Evolutionary conservation across 2,888 invertebrate species (phyloP).

Genomic region (Aphrophora alni): DNA sequence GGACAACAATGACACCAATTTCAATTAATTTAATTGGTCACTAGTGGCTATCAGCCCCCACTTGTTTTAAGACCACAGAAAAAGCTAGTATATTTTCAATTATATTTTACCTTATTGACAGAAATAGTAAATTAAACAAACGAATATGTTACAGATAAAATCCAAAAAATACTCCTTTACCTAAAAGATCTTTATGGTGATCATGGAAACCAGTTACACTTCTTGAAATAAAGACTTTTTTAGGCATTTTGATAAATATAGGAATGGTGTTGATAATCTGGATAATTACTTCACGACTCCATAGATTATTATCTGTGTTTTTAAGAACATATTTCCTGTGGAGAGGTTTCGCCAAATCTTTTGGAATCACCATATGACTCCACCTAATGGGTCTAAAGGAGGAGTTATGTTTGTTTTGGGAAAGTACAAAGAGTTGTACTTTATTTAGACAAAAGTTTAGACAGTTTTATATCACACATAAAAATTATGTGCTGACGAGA

Average conservation of each 20-base stretch:
- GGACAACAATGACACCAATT: too few species aligned
- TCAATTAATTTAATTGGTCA: neutral
- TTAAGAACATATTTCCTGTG: constrained; percentile 18
- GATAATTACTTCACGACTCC: constrained; percentile 17
- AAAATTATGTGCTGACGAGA: constrained; percentile 19
- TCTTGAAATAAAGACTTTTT: neutral
- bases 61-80: neutral
- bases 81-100: neutral
- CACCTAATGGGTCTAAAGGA: constrained; percentile 17
- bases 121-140: constrained; percentile 13
- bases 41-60: neutral
- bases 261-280: neutral
- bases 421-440: constrained; percentile 17
- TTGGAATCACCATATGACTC: constrained; percentile 4
- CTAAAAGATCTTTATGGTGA: constrained; percentile 3
- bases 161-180: neutral
- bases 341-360: constrained; percentile 26
- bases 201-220: constrained; percentile 10
- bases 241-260: neutral
- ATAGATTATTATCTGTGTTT: constrained; percentile 9
- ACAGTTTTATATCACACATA: neutral
- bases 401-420: neutral
- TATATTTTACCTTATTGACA: too few species aligned
- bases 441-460: constrained; percentile 26
- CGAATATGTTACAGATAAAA: neutral